These are phyloP conservation scores for Sycophila texana DNA, from an alignment of 2,888 invertebrate species.

Conservation along the genomic window DNA sequence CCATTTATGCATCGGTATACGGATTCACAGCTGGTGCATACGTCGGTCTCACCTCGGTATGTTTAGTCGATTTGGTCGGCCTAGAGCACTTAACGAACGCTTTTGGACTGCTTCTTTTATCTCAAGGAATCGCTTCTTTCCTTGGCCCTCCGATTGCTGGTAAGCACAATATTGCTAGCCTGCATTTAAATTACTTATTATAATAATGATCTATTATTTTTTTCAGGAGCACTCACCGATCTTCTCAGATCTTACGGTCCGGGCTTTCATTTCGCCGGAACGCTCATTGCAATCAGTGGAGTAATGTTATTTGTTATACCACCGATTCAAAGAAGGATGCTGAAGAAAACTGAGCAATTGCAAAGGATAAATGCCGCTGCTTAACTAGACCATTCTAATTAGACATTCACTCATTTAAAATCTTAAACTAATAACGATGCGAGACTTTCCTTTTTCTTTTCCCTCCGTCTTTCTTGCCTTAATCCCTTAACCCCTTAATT, in stretches of 20 bases:
- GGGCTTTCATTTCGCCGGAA: constrained; percentile 92
- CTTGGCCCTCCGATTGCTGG: constrained; percentile 96
- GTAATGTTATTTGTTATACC: constrained; percentile 91
- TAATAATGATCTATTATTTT: not conserved
- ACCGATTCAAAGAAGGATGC: constrained; percentile 79
- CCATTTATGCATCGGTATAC: constrained; percentile 86
- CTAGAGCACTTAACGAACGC: constrained; percentile 95
- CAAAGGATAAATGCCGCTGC: constrained; percentile 46
- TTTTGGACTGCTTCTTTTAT: constrained; percentile 92
- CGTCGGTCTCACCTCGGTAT: constrained; percentile 96
- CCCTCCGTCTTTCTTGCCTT: too few relatives aligned
- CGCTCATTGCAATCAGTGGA: constrained; percentile 90
- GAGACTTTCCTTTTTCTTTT: too few relatives aligned
- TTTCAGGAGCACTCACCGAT: constrained; percentile 44
- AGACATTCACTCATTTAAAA: too few relatives aligned
- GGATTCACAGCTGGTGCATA: constrained; percentile 96
- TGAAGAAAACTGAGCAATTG: constrained; percentile 59
- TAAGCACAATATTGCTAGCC: constrained; percentile 72
- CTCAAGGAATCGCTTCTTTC: constrained; percentile 95
- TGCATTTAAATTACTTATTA: not conserved
- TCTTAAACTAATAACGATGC: too few relatives aligned
- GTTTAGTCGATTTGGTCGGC: constrained; percentile 95
- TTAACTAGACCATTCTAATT: not conserved
- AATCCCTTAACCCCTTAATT: too few relatives aligned
- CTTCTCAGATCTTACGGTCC: constrained; percentile 81